Conservation (phyloP, 2,888 invertebrate genomes). For the Catocala nupta region DNA sequence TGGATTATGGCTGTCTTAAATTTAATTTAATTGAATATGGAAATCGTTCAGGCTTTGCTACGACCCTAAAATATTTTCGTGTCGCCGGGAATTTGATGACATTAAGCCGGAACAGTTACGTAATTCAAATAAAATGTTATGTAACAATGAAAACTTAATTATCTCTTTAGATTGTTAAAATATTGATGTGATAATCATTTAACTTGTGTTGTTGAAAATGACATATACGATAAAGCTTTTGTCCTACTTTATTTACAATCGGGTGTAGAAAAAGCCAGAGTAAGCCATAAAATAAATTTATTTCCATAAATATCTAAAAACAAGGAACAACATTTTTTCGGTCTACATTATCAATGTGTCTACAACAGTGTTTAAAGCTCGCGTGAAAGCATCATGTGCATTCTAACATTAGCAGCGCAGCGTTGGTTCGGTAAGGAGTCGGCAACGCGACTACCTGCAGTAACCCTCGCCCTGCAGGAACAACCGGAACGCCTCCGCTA, state of each 20-base stretch:
- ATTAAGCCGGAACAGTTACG: constrained; percentile 9
- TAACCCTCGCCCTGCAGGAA: constrained; percentile 99
- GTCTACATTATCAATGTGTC: constrained; percentile 80
- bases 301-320: constrained; percentile 81
- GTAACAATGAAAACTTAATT: not conserved
- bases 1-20: constrained; percentile 59
- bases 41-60: constrained; percentile 42
- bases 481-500: constrained; percentile 98
- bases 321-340: constrained; percentile 77
- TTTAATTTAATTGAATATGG: constrained; percentile 61
- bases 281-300: constrained; percentile 84
- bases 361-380: constrained; percentile 84
- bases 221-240: too few species aligned
- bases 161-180: not conserved
- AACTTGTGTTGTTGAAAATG: too few species aligned
- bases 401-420: constrained; percentile 74
- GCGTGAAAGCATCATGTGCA: constrained; percentile 85
- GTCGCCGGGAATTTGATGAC: constrained; percentile 3
- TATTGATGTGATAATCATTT: constrained; percentile 4
- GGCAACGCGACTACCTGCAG: constrained; percentile 89
- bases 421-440: constrained; percentile 55
- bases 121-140: constrained; percentile 17
- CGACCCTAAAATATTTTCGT: constrained; percentile 11
- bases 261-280: constrained; percentile 52
- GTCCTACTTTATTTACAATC: constrained; percentile 28